Conservation (phyloP, 2,113 vertebrate genomes). For the Pandion haliaetus region DNA sequence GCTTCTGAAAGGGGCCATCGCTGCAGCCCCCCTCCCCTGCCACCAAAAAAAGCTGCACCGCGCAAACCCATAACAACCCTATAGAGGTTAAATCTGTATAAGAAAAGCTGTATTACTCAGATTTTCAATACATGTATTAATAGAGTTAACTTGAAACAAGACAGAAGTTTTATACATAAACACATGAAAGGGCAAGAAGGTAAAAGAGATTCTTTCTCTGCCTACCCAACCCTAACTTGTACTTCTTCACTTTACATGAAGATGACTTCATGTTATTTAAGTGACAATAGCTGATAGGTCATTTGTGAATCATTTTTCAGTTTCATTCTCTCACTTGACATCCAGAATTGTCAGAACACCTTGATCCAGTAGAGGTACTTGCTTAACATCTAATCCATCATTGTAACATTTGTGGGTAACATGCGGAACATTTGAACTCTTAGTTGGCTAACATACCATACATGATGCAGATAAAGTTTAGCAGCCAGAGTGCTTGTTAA, state of each 20-base stretch:
- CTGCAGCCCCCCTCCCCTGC: too few relatives aligned
- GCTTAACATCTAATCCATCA: neutral
- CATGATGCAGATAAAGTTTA: neutral
- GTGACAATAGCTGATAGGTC: neutral
- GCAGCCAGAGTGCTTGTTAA: neutral
- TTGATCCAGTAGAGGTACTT: neutral
- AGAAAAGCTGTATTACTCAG: neutral
- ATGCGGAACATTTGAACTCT: neutral
- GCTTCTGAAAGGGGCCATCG: too few relatives aligned
- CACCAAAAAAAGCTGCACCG: too few relatives aligned
- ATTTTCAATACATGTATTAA: neutral
- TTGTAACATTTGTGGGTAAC: neutral
- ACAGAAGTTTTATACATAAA: neutral
- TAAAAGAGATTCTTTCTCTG: neutral
- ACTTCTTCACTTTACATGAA: neutral
- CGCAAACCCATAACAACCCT: too few relatives aligned
- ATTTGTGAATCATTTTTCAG: neutral
- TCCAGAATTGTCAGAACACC: neutral
- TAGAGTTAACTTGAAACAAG: neutral
- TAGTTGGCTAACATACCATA: neutral
- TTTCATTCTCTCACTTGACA: neutral
- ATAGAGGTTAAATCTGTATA: neutral
- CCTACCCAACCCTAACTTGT: neutral
- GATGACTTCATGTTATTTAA: neutral
- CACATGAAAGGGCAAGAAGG: neutral